Base-by-base conservation (phyloP, 2,797 vertebrate species). In the Pitangus sulphuratus region DNA sequence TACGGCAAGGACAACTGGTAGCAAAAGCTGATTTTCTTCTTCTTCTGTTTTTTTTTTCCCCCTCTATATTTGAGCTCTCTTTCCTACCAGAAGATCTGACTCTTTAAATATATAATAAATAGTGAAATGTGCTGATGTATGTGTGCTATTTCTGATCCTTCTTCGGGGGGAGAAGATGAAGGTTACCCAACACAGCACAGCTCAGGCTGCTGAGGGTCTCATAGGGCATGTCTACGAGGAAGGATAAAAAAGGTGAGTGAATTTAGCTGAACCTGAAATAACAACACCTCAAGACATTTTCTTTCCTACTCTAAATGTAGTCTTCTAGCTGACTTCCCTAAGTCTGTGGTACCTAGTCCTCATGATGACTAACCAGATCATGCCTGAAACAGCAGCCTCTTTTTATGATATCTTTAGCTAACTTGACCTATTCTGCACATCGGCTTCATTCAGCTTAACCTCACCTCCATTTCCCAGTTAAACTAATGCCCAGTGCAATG, bases 171-270 rank as follows among this genome's bases (percentile, higher is more conserved):
- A 72, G 58, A 84, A 75, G 65, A 53, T 2, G 3, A 86, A 54
- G 2, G 2, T 75, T 37, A 58, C 25, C 17, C 33, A 37, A 26
- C 31, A 78, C 31, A 51, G 50, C 4, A 2, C n/a, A 80, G 39
- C 42, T 88, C 69, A 88, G 39, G 35, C n/a, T 95, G 66, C 8
- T 2, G 15, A 26, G 75, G 68, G 64, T 82, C 57, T 57, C 54
- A 28, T 8, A 81, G 47, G 69, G 53, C n/a, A 57, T 2, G 0
- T 58, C 51, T 57, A 37, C 0, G 0, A 75, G 58, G 58, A 48
- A 62, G 40, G 28, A 58, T 65, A 64, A 39, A 76, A 72, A 93
- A 94, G 72, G 83, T 93, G 91, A 95, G 68, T 66, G 37, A 88
- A 70, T 81, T 88, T 72, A 93, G 54, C 22, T 81, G 58, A 84